These are phyloP conservation scores for Urocyon cinereoargenteus DNA, from an alignment of 2,797 vertebrate species.

Conservation along the genomic window DNA sequence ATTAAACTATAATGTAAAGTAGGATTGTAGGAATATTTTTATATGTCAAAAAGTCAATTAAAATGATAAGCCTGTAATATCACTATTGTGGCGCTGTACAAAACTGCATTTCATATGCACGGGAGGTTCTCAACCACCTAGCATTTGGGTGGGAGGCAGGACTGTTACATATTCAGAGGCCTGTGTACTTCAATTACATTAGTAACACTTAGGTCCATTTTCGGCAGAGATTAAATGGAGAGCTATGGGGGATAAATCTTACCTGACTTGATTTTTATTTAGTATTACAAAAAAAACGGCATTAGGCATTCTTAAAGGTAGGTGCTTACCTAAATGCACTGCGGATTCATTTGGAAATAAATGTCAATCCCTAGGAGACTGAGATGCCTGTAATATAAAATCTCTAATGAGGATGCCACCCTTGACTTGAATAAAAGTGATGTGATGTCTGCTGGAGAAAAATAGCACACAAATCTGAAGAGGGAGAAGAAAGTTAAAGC, in stretches of 20 bases:
- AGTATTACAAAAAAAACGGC: conserved; percentile 39
- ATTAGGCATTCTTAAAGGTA: conserved; percentile 55
- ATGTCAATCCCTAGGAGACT: conserved; percentile 17
- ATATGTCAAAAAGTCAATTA: conserved; percentile 88
- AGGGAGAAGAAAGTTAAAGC: neutral
- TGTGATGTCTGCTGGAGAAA: neutral
- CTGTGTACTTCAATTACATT: conserved; percentile 76
- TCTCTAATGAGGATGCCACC: neutral
- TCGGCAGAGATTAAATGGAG: conserved; percentile 72
- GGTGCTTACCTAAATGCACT: neutral
- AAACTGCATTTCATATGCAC: conserved; percentile 81
- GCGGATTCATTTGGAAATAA: neutral
- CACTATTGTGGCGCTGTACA: conserved; percentile 68
- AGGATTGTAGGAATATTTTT: conserved; percentile 85
- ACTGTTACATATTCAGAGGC: conserved; percentile 67
- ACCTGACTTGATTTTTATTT: conserved; percentile 68
- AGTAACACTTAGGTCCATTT: conserved; percentile 77
- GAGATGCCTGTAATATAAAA: neutral
- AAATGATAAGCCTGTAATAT: conserved; percentile 87
- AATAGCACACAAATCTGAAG: neutral
- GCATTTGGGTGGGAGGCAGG: conserved; percentile 74
- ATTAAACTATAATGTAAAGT: conserved; percentile 85
- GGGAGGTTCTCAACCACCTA: conserved; percentile 55
- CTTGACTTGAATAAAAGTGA: neutral
- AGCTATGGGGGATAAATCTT: conserved; percentile 49